These are phyloP conservation scores for Dendrocincla tyrannina DNA, from an alignment of 2,797 vertebrate genomes.

Conservation along the genomic window DNA sequence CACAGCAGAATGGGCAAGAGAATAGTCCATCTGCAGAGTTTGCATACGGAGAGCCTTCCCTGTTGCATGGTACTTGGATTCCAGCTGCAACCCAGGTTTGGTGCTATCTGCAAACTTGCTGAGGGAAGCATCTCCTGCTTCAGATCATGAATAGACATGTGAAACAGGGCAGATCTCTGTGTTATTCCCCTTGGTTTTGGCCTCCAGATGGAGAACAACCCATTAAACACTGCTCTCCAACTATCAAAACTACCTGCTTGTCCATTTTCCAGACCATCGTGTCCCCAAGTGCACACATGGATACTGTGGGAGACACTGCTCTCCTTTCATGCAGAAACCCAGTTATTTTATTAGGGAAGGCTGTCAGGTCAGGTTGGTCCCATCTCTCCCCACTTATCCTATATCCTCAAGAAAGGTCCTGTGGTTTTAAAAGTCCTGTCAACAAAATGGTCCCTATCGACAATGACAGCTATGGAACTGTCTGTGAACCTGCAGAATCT, in stretches of 20 bases:
- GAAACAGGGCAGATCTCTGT: background rate
- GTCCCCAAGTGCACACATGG: background rate
- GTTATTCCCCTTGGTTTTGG: background rate
- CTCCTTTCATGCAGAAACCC: background rate
- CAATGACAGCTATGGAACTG: background rate
- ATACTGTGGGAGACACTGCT: background rate
- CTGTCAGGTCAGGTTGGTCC: background rate
- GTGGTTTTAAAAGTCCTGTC: background rate
- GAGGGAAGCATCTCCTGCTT: background rate
- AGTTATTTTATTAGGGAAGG: background rate
- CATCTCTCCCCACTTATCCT: background rate
- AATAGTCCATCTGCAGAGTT: background rate
- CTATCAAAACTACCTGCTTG: background rate
- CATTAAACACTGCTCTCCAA: background rate
- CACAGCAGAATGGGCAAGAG: background rate
- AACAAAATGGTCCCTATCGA: background rate
- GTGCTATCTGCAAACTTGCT: background rate
- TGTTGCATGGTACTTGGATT: background rate
- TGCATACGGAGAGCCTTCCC: background rate
- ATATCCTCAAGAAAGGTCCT: background rate
- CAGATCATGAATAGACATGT: background rate
- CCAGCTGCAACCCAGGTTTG: background rate
- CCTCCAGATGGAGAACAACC: background rate
- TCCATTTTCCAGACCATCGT: background rate
- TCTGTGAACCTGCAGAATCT: background rate